A percentile compares a stretch with the other conserved stretches of the same genome.
Evolutionary conservation across 2,888 invertebrate genomes (phyloP).

Genomic region (Tetragonisca angustula): DNA sequence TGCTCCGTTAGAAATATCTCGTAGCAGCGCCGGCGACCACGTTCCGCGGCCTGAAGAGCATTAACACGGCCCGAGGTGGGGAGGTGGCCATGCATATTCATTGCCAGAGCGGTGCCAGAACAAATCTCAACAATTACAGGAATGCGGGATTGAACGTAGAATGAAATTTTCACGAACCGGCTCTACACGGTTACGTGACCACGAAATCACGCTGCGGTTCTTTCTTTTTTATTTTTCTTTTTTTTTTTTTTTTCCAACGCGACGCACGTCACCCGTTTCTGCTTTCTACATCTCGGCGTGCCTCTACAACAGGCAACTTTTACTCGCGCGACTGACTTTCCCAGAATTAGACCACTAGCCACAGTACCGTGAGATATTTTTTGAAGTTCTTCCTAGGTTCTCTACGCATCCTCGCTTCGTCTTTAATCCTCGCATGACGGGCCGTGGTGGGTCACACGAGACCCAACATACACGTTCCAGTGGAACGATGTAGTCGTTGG

Average conservation of each 20-base stretch:
- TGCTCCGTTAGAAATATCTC: conserved; percentile 29
- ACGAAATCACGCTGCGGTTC: conserved; percentile 16
- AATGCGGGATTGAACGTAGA: conserved; percentile 27
- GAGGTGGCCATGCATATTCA: conserved; percentile 28
- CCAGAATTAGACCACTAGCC: not conserved
- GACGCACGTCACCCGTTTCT: conserved; percentile 4
- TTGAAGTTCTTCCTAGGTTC: no score
- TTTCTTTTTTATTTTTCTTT: conserved; percentile 30
- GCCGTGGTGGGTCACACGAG: no score
- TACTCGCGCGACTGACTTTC: not conserved
- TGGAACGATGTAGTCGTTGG: no score
- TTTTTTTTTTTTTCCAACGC: conserved; percentile 26
- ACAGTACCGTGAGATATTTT: no score
- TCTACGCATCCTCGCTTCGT: no score
- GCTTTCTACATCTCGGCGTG: conserved; percentile 15
- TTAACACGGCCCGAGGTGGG: conserved; percentile 7
- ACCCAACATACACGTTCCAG: no score
- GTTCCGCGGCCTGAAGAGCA: conserved; percentile 19
- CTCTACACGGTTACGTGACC: conserved; percentile 27
- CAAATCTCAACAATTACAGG: conserved; percentile 39
- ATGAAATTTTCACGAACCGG: conserved; percentile 37
- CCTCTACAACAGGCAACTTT: conserved; percentile 12
- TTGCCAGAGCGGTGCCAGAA: conserved; percentile 26
- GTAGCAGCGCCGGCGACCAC: conserved; percentile 4
- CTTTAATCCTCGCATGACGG: no score